Base-by-base conservation (phyloP, 2,797 vertebrate genomes). In the Chrysolophus pictus region DNA sequence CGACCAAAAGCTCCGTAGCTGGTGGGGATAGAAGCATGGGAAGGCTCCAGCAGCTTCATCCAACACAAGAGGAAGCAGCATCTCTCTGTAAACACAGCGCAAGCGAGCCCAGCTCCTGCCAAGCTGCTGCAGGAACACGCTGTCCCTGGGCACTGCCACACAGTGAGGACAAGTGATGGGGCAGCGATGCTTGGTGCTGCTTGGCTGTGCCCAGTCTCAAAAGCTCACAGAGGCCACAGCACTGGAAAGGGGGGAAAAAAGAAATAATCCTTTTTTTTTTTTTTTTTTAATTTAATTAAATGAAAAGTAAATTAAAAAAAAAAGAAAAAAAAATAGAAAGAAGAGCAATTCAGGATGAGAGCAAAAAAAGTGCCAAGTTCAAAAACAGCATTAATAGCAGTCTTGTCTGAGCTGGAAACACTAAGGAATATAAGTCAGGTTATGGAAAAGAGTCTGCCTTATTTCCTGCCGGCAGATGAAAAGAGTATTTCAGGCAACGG, bases 41-140 rank as follows among this genome's bases (percentile, higher is more conserved):
- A 33, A 58, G n/a, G n/a, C 19, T 58, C n/a, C 21, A 33, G 56
- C 56, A 9, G 56, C 56, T n/a, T 21, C n/a, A n/a, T 58, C 56
- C 56, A 58, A 58, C n/a, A 22, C 56, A 33, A 33, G 56, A 33
- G 55, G 31, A 21, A 56, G 31, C 51, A 29, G 11, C 55, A 53
- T 29, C 15, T 56, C 18, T 21, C 65, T 91, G 88, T 92, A 95
- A 95, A 95, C 90, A 94, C 12, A 79, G 82, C 67, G 85, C 90
- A 90, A 95, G 86, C 60, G 71, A 91, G 74, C 65, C 56, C 91
- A 84, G 26, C 35, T 42, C 68, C 60, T n/a, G 76, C 58, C n/a
- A 96, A 96, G 95, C 93, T 96, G 88, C 68, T n/a, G 23, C 46
- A 68, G 28, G 93, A 84, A 94, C 94, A 63, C 1, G 5, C 56